phyloP scores from a whole-genome alignment of 2,113 vertebrate genomes.

The Aphyosemion australe region DNA sequence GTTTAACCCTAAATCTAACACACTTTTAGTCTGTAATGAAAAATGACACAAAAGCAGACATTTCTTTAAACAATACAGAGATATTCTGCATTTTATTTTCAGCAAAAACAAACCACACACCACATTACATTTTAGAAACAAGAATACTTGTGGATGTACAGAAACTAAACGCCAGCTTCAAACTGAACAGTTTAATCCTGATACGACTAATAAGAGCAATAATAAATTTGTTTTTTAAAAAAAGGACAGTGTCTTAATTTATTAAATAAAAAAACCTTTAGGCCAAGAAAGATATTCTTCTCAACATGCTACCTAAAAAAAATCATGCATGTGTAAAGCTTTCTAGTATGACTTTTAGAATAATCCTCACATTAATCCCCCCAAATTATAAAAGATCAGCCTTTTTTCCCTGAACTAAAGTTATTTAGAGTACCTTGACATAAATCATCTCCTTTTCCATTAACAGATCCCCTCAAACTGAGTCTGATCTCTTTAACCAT shows the following conservation, averaged over 20 bases:
- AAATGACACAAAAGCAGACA: not conserved
- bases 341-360: slow-evolving; percentile 66
- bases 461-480: slow-evolving; percentile 33
- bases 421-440: slow-evolving; percentile 33
- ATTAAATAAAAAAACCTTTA: slow-evolving; percentile 69
- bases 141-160: slow-evolving; percentile 70
- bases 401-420: slow-evolving; percentile 60
- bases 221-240: slow-evolving; percentile 60
- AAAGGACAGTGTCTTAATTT: slow-evolving; percentile 63
- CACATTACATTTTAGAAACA: slow-evolving; percentile 74
- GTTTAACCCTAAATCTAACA: too few relatives aligned
- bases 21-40: not conserved
- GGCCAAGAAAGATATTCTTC: slow-evolving; percentile 60
- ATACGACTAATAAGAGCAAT: slow-evolving; percentile 43
- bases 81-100: slow-evolving; percentile 72
- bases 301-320: slow-evolving; percentile 69
- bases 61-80: slow-evolving; percentile 61
- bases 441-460: slow-evolving; percentile 21
- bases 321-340: slow-evolving; percentile 74
- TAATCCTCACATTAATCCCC: slow-evolving; percentile 51
- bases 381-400: slow-evolving; percentile 67
- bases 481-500: not conserved
- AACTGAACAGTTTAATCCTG: slow-evolving; percentile 48
- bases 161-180: slow-evolving; percentile 59
- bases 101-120: slow-evolving; percentile 74